Base-by-base conservation (phyloP, 2,888 invertebrate genomes). In the Sarcophaga carnaria region DNA sequence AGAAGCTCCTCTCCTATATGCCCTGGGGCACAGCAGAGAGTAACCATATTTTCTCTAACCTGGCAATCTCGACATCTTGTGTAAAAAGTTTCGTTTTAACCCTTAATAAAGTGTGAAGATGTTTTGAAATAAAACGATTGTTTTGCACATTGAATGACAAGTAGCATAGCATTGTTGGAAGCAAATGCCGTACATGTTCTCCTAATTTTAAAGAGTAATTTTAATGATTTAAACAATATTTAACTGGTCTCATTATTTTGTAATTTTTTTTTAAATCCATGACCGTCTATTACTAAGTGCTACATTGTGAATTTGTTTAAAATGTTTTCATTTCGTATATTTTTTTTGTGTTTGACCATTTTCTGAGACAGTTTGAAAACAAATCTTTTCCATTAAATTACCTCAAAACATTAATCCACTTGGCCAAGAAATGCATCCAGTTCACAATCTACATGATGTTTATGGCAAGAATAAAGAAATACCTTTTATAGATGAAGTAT, bases 331-430 rank as follows among this genome's bases (percentile, higher is more conserved):
- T 22, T 47, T 14, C 59, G 6, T 59, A 59, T 47, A 22, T 47
- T 47, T 69, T 69, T 70, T 25, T 70, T 25, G 20, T 20, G n/a
- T 54, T 14, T 25, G 25, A n/a, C 47, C 3, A 25, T 49, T 77
- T 70, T 70, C 71, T 71, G 60, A 80, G 10, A 54, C 54, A 67
- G 11, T 69, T 69, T 74, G 2, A 60, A 47, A 77, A 25, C 69
- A 82, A 85, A 81, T 81, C 81, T 78, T 74, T 85, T 78, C 74
- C 69, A 81, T 81, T 81, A 81, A 74, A 81, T 81, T 81, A 74
- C 69, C 63, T 59, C 69, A 74, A 81, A 74, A 22, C n/a, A 76
- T 66, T 78, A 37, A 62, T 77, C 72, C 64, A 22, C 72, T 62
- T 83, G 78, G 49, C 69, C 85, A 85, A 60, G 77, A 74, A 75